Evolutionary conservation across 2,797 vertebrate genomes (phyloP).

Genomic region (Dallia pectoralis): DNA sequence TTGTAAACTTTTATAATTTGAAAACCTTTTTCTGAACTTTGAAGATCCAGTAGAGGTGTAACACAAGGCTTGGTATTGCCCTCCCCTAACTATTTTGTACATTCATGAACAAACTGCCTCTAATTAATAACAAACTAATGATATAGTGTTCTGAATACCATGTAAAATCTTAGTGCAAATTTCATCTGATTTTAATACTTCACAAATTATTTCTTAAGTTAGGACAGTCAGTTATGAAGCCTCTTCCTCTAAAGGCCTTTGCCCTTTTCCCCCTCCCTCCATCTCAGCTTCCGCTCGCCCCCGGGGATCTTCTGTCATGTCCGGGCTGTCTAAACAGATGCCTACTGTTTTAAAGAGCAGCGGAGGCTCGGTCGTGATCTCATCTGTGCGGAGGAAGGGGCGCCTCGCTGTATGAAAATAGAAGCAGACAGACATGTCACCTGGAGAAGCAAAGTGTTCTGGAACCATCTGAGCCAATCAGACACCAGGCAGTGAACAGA

Average conservation of each 20-base stretch:
- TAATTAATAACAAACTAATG: too few species aligned
- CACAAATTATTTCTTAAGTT: neutral
- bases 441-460: slow-evolving; percentile 18
- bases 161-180: too few species aligned
- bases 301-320: slow-evolving; percentile 44
- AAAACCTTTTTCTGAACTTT: too few species aligned
- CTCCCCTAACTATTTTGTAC: too few species aligned
- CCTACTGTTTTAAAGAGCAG: slow-evolving; percentile 44
- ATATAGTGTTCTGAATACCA: too few species aligned
- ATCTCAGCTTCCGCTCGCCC: slow-evolving; percentile 33
- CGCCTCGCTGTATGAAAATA: slow-evolving; percentile 16
- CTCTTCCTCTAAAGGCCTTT: slow-evolving; percentile 38
- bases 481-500: slow-evolving; percentile 21
- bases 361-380: slow-evolving; percentile 7
- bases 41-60: too few species aligned
- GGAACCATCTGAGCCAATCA: slow-evolving; percentile 33
- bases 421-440: slow-evolving; percentile 25
- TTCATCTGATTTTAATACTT: too few species aligned
- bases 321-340: slow-evolving; percentile 49
- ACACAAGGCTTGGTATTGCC: too few species aligned
- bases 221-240: slow-evolving; percentile 54
- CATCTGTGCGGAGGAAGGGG: neutral
- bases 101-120: too few species aligned
- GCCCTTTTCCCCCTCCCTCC: slow-evolving; percentile 50
- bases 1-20: too few species aligned